Evolutionary conservation across 2,113 vertebrate genomes (phyloP).

Genomic region (human (Homo sapiens)): GRCh38 chr7:153429001-153429500

Average conservation of each 20-base stretch:
- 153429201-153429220: background rate
- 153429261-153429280: background rate
- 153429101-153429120: rapidly evolving
- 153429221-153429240: background rate
- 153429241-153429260: background rate
- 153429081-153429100: background rate
- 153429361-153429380: background rate
- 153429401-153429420: background rate
- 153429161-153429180: background rate
- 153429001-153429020: background rate
- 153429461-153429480: background rate
- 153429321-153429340: background rate
- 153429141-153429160: background rate
- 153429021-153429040: background rate
- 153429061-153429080: rapidly evolving
- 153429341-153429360: background rate
- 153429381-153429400: background rate
- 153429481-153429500: rapidly evolving
- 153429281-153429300: background rate
- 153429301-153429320: background rate
- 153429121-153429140: background rate
- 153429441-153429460: background rate
- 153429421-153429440: background rate
- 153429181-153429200: background rate
- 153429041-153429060: background rate